These are phyloP conservation scores for Trissolcus japonicus DNA, from an alignment of 2,888 invertebrate species.

Conservation along the genomic window DNA sequence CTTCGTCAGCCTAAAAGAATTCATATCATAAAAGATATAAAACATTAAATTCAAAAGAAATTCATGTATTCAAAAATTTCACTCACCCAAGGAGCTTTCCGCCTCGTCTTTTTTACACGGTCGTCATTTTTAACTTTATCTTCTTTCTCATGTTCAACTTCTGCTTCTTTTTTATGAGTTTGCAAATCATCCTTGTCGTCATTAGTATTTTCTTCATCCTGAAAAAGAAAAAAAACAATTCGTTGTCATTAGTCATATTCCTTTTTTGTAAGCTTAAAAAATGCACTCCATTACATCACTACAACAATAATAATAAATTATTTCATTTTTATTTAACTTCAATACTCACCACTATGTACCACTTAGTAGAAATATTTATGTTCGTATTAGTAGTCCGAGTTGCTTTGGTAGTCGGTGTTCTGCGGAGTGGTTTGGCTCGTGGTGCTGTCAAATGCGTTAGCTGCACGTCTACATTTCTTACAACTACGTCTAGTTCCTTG, in stretches of 20 bases:
- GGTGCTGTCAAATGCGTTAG: slow-evolving; percentile 78
- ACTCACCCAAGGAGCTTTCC: slow-evolving; percentile 73
- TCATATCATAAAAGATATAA: not conserved
- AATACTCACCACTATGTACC: slow-evolving; percentile 8
- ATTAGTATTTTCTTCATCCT: slow-evolving; percentile 73
- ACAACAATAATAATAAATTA: not conserved
- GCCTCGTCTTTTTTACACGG: slow-evolving; percentile 64
- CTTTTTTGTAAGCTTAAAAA: no score
- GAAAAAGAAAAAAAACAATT: slow-evolving; percentile 2
- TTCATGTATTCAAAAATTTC: not conserved
- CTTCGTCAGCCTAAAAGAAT: slow-evolving; percentile 68
- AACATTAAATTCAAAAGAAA: no score
- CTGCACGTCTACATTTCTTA: slow-evolving; percentile 75
- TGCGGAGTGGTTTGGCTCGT: slow-evolving; percentile 81
- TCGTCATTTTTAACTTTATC: slow-evolving; percentile 8
- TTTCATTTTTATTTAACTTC: not conserved
- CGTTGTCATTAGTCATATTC: no score
- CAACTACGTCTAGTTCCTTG: slow-evolving; percentile 77
- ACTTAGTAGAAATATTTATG: slow-evolving; percentile 39
- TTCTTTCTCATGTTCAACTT: slow-evolving; percentile 18
- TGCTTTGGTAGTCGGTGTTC: slow-evolving; percentile 76
- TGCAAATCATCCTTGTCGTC: slow-evolving; percentile 70
- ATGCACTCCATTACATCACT: no score
- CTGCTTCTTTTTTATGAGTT: slow-evolving; percentile 67
- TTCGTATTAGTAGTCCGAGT: slow-evolving; percentile 56